Percentiles rank a stretch among this genome's conserved stretches.
phyloP scores from a whole-genome alignment of 2,113 vertebrate genomes.

The Leucoraja erinaceus region DNA sequence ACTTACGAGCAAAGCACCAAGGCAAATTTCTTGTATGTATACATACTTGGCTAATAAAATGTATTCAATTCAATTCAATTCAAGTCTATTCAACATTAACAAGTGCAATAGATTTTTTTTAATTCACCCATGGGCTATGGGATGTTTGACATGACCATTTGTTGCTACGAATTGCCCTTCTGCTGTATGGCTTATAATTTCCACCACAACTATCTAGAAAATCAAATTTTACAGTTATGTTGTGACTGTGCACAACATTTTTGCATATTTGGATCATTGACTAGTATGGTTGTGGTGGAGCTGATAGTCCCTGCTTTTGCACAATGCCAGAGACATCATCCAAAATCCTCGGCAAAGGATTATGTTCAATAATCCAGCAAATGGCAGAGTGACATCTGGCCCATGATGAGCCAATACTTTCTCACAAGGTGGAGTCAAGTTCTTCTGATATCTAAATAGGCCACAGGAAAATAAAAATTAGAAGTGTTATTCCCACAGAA shows the following conservation, averaged over 20 bases:
- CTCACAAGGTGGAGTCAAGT: background rate
- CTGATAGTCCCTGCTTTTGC: background rate
- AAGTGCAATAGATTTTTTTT: too few relatives aligned
- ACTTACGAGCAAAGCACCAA: too few relatives aligned
- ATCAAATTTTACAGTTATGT: background rate
- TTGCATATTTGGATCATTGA: background rate
- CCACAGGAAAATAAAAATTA: background rate
- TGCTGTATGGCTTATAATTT: background rate
- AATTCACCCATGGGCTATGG: too few relatives aligned
- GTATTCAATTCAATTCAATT: too few relatives aligned
- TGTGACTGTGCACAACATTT: background rate
- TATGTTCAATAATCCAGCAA: background rate
- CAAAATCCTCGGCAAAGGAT: background rate
- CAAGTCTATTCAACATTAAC: too few relatives aligned
- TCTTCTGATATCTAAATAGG: background rate
- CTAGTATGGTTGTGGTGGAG: too few relatives aligned
- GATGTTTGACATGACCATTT: background rate
- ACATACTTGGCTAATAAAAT: too few relatives aligned
- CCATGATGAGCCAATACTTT: background rate
- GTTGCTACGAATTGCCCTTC: background rate
- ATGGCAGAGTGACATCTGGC: background rate
- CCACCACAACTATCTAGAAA: background rate
- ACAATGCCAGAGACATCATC: background rate
- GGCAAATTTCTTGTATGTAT: too few relatives aligned
- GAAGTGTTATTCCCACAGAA: background rate